phyloP scores from a whole-genome alignment of 2,113 vertebrate genomes.

The Dendrocopos noguchii region DNA sequence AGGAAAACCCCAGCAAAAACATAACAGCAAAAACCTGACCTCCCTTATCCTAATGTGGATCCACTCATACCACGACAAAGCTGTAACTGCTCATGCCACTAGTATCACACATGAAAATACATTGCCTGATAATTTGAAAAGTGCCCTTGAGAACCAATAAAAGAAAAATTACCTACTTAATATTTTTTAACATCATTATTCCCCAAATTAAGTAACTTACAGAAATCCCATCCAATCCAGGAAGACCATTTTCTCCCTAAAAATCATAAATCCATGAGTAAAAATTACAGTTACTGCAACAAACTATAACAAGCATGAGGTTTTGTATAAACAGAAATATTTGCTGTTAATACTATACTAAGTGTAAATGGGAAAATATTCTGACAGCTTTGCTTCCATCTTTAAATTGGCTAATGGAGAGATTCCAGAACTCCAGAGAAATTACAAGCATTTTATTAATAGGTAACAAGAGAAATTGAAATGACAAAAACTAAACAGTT shows the following conservation, averaged over 20 bases:
- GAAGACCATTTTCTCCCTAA: conserved; percentile 82
- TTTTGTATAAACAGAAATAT: not conserved
- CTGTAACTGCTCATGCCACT: not conserved
- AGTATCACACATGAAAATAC: not conserved
- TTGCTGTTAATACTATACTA: not conserved
- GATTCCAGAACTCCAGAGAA: not conserved
- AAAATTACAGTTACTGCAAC: not conserved
- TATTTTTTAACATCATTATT: not conserved
- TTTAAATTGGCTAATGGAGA: not conserved
- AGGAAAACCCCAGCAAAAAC: not conserved
- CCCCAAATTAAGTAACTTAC: conserved; percentile 77
- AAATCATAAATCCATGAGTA: conserved; percentile 7
- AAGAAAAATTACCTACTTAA: not conserved
- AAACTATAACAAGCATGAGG: not conserved
- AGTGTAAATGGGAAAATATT: not conserved
- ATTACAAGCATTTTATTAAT: not conserved
- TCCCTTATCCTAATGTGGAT: not conserved
- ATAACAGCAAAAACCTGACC: not conserved
- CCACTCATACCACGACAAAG: not conserved
- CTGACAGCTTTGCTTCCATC: not conserved
- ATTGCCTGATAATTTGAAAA: not conserved
- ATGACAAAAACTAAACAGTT: not conserved
- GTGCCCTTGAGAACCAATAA: not conserved
- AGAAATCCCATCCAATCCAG: conserved; percentile 78
- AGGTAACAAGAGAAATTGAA: not conserved